These are phyloP conservation scores for Leptodactylus fallax DNA, from an alignment of 2,797 vertebrate species.

Conservation along the genomic window DNA sequence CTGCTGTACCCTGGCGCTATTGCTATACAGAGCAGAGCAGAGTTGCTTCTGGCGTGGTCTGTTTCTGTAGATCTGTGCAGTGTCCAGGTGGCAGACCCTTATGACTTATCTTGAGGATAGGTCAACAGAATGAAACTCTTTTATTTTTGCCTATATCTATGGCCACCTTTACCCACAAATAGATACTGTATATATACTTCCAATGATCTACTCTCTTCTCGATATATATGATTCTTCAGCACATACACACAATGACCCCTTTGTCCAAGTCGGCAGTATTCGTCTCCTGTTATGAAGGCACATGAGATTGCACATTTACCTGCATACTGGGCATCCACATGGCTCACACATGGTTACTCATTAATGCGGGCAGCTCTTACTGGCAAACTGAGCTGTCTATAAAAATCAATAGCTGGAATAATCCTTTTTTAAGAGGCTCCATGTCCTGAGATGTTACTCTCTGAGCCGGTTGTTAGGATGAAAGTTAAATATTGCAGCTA, in stretches of 20 bases:
- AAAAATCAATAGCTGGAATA: constrained; percentile 65
- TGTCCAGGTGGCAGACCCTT: no score
- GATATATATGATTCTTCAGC: background rate
- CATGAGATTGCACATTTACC: constrained; percentile 52
- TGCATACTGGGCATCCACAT: constrained; percentile 9
- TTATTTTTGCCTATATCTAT: background rate
- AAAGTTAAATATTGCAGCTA: constrained; percentile 57
- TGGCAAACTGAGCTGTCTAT: constrained; percentile 60
- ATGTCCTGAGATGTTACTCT: constrained; percentile 39
- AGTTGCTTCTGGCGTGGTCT: no score
- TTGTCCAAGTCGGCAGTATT: constrained; percentile 39
- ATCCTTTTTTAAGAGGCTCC: constrained; percentile 61
- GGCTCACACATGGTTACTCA: constrained; percentile 53
- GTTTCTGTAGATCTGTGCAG: no score
- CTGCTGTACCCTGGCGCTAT: no score
- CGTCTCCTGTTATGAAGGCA: constrained; percentile 33
- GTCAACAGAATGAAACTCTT: no score
- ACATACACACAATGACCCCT: constrained; percentile 49
- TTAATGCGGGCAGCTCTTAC: constrained; percentile 51
- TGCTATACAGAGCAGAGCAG: no score
- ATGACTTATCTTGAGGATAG: no score
- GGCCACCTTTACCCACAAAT: background rate
- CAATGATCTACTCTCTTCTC: background rate
- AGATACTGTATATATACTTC: background rate
- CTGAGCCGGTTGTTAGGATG: constrained; percentile 58